Evolutionary conservation across 2,797 vertebrate species (phyloP).

Genomic region (Peromyscus eremicus): DNA sequence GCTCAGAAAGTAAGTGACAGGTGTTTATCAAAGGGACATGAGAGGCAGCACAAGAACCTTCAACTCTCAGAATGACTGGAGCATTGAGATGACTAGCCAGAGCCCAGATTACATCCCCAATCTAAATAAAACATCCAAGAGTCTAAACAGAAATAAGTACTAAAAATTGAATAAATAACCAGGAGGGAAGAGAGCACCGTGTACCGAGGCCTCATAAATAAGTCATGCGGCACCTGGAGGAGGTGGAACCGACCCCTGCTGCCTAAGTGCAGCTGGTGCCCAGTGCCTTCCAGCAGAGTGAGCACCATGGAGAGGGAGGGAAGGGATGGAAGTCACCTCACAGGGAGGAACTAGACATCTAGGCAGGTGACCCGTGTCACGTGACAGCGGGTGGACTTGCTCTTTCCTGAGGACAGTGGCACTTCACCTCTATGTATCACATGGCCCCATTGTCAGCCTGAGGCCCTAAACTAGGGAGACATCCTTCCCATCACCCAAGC

Average conservation of each 20-base stretch:
- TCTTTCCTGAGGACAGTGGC: not conserved
- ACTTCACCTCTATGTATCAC: not conserved
- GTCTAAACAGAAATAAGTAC: not conserved
- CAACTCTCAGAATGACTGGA: not conserved
- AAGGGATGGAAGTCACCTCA: too few relatives aligned
- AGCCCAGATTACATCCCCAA: not conserved
- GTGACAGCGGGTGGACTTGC: accelerated
- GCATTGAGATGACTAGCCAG: not conserved
- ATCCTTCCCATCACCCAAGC: not conserved
- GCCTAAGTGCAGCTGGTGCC: accelerated
- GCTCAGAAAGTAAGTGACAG: not conserved
- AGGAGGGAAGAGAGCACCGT: not conserved
- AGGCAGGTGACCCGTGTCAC: not conserved
- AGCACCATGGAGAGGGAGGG: accelerated
- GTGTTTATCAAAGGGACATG: not conserved
- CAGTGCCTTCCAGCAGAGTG: not conserved
- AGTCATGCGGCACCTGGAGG: not conserved
- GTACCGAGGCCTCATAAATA: not conserved
- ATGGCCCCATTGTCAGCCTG: not conserved
- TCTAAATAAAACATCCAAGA: not conserved
- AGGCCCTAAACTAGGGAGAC: not conserved
- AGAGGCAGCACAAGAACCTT: not conserved
- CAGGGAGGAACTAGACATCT: not conserved
- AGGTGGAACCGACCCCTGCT: accelerated
- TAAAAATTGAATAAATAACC: not conserved